phyloP scores from a whole-genome alignment of 2,888 invertebrate genomes.

The Isoperla grammatica region DNA sequence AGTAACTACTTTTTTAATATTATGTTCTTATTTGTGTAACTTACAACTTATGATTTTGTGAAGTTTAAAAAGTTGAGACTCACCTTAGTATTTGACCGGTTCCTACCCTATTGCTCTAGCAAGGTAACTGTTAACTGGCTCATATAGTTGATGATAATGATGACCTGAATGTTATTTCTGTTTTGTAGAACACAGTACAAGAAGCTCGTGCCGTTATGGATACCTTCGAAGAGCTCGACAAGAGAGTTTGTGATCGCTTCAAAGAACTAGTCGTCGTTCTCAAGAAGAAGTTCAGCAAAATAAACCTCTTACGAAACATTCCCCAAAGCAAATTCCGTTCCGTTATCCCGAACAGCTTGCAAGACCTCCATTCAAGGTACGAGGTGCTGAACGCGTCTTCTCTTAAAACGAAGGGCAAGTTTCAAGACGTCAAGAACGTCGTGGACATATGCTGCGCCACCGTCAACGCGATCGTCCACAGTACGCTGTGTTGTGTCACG shows the following conservation, averaged over 20 bases:
- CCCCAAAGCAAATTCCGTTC: no score
- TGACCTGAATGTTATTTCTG: no score
- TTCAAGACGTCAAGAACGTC: slow-evolving; percentile 42
- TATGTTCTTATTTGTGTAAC: no score
- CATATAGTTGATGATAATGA: no score
- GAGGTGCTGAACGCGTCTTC: slow-evolving; percentile 40
- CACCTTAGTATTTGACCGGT: no score
- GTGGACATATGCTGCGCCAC: slow-evolving; percentile 51
- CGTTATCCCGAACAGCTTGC: no score
- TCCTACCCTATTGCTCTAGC: no score
- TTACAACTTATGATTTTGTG: no score
- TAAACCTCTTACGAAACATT: neutral
- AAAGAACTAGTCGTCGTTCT: slow-evolving; percentile 29
- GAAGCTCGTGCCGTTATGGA: slow-evolving; percentile 6
- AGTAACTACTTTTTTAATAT: no score
- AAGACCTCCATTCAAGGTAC: slow-evolving; percentile 25
- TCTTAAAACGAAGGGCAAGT: slow-evolving; percentile 37
- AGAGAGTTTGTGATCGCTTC: slow-evolving; percentile 28
- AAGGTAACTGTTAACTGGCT: no score
- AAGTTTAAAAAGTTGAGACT: no score
- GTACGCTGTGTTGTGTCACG: slow-evolving; percentile 55
- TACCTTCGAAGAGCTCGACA: slow-evolving; percentile 25
- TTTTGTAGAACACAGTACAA: no score
- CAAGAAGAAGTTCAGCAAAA: slow-evolving; percentile 26
- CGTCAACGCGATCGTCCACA: slow-evolving; percentile 52